Evolutionary conservation across 2,888 invertebrate genomes (phyloP), one percentile per base, ranked within the genome.

Genomic region (Fragum sueziense): DNA sequence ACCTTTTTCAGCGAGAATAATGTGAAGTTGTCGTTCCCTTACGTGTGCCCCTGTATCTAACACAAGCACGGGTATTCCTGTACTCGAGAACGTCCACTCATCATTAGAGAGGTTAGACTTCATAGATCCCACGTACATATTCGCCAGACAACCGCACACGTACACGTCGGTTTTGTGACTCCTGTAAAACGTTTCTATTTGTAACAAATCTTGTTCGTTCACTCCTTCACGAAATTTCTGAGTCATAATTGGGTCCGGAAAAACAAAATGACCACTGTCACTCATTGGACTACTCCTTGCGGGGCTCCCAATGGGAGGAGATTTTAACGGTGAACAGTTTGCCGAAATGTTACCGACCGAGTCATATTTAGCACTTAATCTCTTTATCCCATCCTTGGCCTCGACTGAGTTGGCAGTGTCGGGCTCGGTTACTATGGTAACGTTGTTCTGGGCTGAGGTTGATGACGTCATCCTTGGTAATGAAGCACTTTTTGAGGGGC

Each of bases 81-180:
- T 96, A 92, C 95, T 96, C 79, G 95, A 95, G 68, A 97, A 94
- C 85, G 95, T 95, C 97, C 97, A 97, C 41, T 88, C 87, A 27
- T 90, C 88, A 76, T 86, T 76, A 17, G 76, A 76, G 57, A 82
- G 80, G 65, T 82, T 79, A 31, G 86, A 69, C 77, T 90, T 91
- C 22, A 87, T 86, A 20, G 88, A 85, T n/a, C 93, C 91, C 41
- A 93, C 90, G 87, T 93, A 93, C 71, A 94, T 85, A 82, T 93
- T 93, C 25, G 96, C 96, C 90, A 97, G 92, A 11, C 96, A 96
- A 82, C 95, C 95, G 91, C 96, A 95, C 3, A 97, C 97, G 91
- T 95, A 96, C 52, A 97, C 95, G 93, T 96, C 96, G 0, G 97
- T 96, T 91, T 96, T 96, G 80, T 96, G 94, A 70, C 96, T 96